Evolutionary conservation across 2,113 vertebrate genomes (phyloP).

Genomic region (Gymnocephalus cernua): DNA sequence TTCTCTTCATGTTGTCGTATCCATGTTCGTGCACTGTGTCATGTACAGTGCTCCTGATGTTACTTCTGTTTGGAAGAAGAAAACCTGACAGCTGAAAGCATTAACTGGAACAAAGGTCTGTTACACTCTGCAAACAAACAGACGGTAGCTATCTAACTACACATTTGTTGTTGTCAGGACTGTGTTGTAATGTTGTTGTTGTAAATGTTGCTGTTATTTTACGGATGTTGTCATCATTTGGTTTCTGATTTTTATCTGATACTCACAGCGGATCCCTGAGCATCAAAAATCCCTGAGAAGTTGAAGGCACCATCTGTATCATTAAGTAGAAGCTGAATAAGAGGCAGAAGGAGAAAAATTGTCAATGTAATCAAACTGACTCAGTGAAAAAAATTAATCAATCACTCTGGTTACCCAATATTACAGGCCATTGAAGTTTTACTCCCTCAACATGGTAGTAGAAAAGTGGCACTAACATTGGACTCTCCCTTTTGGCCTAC

Average conservation of each 20-base stretch:
- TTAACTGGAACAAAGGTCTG: neutral
- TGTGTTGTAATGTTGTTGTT: no score
- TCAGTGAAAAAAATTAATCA: neutral
- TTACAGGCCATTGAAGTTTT: neutral
- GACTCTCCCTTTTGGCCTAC: neutral
- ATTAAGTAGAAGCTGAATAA: constrained; percentile 88
- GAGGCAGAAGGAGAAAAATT: neutral
- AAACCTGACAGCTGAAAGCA: neutral
- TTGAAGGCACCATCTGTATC: constrained; percentile 87
- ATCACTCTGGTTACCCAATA: neutral
- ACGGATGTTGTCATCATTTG: neutral
- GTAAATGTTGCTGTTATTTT: no score
- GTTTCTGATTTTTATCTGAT: neutral
- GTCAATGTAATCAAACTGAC: neutral
- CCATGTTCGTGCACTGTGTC: neutral
- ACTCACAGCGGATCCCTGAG: constrained; percentile 73
- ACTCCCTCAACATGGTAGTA: neutral
- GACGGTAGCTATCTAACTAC: neutral
- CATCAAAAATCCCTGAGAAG: constrained; percentile 85
- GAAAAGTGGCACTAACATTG: neutral
- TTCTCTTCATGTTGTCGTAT: neutral
- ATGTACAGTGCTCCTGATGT: neutral
- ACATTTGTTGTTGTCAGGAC: neutral
- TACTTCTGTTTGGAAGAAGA: neutral
- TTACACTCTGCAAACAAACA: neutral